Evolutionary conservation across 2,888 invertebrate genomes (phyloP).

Genomic region (Chirona hameri): DNA sequence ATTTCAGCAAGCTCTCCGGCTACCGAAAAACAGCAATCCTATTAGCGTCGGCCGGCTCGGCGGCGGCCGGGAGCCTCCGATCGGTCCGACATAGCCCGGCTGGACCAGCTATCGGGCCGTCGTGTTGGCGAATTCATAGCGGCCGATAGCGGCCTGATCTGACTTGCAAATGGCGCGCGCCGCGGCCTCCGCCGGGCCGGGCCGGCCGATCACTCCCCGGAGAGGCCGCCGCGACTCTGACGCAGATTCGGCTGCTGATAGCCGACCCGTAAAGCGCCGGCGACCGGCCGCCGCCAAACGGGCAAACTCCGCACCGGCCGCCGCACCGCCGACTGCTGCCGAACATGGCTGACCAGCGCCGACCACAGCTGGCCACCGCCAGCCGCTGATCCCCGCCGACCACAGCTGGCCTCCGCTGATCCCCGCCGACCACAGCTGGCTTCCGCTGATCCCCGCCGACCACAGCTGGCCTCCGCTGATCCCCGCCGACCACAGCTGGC

Average conservation of each 20-base stretch:
- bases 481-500: too few relatives aligned
- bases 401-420: too few relatives aligned
- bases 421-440: too few relatives aligned
- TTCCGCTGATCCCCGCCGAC: background rate
- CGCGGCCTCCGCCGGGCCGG: background rate
- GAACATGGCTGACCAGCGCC: too few relatives aligned
- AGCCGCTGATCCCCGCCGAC: too few relatives aligned
- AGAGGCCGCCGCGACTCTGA: background rate
- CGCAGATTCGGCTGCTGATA: background rate
- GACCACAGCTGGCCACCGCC: too few relatives aligned
- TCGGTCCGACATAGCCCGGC: background rate
- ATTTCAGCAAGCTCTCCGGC: too few relatives aligned
- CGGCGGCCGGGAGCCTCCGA: background rate
- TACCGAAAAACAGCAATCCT: too few relatives aligned
- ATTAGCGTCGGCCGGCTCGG: too few relatives aligned
- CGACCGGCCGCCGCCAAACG: background rate
- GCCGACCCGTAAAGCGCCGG: background rate
- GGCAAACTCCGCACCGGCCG: too few relatives aligned
- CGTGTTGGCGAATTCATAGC: background rate
- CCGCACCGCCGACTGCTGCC: too few relatives aligned
- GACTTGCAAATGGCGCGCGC: conserved; percentile 9
- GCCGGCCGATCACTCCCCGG: background rate
- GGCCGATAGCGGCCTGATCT: background rate
- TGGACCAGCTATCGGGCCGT: background rate
- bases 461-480: too few relatives aligned